phyloP scores from a whole-genome alignment of 2,888 invertebrate genomes.

The Barypeithes pellucidus region DNA sequence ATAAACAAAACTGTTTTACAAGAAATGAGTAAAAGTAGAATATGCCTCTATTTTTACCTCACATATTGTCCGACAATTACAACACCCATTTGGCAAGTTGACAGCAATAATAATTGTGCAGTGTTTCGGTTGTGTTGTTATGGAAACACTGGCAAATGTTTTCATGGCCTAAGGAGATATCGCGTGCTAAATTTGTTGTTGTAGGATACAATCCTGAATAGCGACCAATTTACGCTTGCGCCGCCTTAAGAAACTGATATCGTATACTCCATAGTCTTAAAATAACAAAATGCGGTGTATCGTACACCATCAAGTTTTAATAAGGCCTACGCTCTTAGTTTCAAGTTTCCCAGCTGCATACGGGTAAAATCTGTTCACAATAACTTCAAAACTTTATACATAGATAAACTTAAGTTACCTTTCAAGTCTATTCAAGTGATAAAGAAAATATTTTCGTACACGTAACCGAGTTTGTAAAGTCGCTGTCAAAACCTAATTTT shows the following conservation, averaged over 20 bases:
- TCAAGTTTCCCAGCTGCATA: neutral
- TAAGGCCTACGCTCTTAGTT: neutral
- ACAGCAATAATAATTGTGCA: too few relatives aligned
- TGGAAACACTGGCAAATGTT: too few relatives aligned
- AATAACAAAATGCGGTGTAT: neutral
- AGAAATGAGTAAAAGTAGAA: too few relatives aligned
- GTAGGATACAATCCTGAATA: too few relatives aligned
- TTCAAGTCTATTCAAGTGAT: conserved; percentile 1
- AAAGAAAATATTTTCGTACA: conserved; percentile 23
- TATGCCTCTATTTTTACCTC: too few relatives aligned
- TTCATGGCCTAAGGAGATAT: too few relatives aligned
- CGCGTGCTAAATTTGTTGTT: too few relatives aligned
- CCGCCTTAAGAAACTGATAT: neutral
- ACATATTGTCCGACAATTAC: too few relatives aligned
- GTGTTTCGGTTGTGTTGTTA: too few relatives aligned
- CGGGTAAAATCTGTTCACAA: neutral
- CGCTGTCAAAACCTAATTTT: conserved; percentile 15
- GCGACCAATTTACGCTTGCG: too few relatives aligned
- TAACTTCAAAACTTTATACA: conserved; percentile 25
- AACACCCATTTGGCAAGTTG: too few relatives aligned
- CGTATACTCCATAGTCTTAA: neutral
- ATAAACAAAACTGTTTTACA: too few relatives aligned
- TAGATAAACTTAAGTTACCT: conserved; percentile 10
- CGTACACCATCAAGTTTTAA: neutral
- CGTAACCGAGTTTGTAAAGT: conserved; percentile 19